Conservation (phyloP, 2,113 vertebrate species). For the Oenanthe melanoleuca region DNA sequence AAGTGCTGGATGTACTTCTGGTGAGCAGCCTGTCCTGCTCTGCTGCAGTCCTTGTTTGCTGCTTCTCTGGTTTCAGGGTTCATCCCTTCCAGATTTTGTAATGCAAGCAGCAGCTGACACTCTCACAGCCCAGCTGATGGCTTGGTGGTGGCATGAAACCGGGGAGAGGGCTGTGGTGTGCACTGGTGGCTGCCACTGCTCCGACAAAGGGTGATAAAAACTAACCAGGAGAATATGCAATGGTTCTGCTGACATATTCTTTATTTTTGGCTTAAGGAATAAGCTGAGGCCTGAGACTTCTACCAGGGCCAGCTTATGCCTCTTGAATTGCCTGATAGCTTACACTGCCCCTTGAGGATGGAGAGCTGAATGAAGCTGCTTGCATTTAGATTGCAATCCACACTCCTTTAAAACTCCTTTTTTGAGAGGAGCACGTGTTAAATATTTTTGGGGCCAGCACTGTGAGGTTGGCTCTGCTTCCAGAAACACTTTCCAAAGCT, state of each 20-base stretch:
- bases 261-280: neutral
- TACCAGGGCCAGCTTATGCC: neutral
- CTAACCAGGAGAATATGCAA: neutral
- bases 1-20: neutral
- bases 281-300: neutral
- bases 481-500: conserved; percentile 2
- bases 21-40: neutral
- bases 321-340: neutral
- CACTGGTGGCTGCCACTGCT: neutral
- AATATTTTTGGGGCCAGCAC: neutral
- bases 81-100: conserved; percentile 59
- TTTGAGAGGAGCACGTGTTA: neutral
- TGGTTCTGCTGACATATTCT: neutral
- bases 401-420: neutral
- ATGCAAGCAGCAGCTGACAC: conserved; percentile 58
- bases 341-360: neutral
- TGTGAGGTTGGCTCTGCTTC: neutral
- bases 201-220: neutral
- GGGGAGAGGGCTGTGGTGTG: neutral
- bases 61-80: conserved; percentile 69
- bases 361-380: neutral
- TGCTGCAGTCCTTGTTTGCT: neutral
- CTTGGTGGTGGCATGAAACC: neutral
- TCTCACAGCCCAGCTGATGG: neutral
- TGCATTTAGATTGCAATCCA: neutral